Evolutionary conservation across 2,797 vertebrate genomes (phyloP).

Genomic region (Chanos chanos): DNA sequence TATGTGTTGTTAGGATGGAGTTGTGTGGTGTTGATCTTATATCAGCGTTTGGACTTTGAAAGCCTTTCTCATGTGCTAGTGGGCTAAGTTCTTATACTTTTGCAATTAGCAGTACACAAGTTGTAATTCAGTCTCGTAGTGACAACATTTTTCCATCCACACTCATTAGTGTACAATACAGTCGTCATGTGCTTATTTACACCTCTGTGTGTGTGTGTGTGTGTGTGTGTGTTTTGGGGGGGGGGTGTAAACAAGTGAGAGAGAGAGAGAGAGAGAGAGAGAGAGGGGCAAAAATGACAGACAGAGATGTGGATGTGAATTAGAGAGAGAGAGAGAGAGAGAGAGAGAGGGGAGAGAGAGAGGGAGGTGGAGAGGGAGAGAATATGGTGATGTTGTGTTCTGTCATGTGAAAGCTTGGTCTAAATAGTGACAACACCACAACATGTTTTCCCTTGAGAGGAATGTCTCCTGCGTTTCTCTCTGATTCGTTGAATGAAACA

Average conservation of each 20-base stretch:
- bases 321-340: not conserved
- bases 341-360: constrained; percentile 42
- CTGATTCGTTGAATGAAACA: constrained; percentile 29
- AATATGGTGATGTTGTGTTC: constrained; percentile 31
- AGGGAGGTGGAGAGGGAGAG: constrained; percentile 51
- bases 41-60: too few species aligned
- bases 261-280: constrained; percentile 64
- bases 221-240: constrained; percentile 49
- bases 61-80: too few species aligned
- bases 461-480: constrained; percentile 34
- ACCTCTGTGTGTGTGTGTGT: constrained; percentile 45
- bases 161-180: too few species aligned
- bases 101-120: too few species aligned
- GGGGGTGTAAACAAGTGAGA: constrained; percentile 53
- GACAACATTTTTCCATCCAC: too few species aligned
- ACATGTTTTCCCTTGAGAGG: constrained; percentile 30
- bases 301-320: constrained; percentile 52
- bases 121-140: too few species aligned
- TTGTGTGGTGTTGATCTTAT: too few species aligned
- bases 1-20: too few species aligned
- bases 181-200: constrained; percentile 48
- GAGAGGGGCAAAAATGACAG: constrained; percentile 35
- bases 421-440: constrained; percentile 30
- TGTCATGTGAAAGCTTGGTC: constrained; percentile 39
- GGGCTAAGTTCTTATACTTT: too few species aligned